These are phyloP conservation scores for Silurus asotus DNA, from an alignment of 2,113 vertebrate species.

Conservation along the genomic window DNA sequence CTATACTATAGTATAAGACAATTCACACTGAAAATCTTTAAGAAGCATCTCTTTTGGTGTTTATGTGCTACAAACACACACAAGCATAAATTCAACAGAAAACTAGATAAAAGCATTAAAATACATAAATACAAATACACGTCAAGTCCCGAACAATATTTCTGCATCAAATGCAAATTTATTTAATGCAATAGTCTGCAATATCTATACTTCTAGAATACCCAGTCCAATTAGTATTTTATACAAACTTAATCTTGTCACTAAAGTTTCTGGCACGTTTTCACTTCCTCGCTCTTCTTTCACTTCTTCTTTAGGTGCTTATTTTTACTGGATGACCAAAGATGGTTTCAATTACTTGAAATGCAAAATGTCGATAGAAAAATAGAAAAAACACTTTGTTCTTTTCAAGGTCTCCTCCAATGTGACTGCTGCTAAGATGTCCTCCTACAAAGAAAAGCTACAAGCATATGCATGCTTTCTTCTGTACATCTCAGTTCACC, in stretches of 20 bases:
- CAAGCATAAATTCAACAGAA: background rate
- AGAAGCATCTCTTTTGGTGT: background rate
- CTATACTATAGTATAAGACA: background rate
- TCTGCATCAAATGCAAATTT: background rate
- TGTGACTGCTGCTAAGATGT: background rate
- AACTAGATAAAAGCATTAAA: background rate
- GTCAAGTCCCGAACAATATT: background rate
- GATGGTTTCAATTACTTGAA: background rate
- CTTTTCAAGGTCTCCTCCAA: background rate
- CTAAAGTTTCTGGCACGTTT: background rate
- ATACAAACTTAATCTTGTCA: background rate
- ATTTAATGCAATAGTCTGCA: background rate
- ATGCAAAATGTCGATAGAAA: background rate
- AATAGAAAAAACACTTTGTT: background rate
- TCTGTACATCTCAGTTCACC: background rate
- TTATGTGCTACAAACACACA: background rate
- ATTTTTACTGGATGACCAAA: background rate
- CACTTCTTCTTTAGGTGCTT: background rate
- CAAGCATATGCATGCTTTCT: background rate
- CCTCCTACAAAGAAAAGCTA: background rate
- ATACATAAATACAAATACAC: background rate
- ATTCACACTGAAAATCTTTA: background rate
- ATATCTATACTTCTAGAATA: background rate
- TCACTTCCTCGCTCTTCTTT: background rate
- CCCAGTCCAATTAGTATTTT: background rate